These are phyloP conservation scores for Drosophila fuyamai DNA, from an alignment of 1,140 invertebrate species.

Conservation along the genomic window DNA sequence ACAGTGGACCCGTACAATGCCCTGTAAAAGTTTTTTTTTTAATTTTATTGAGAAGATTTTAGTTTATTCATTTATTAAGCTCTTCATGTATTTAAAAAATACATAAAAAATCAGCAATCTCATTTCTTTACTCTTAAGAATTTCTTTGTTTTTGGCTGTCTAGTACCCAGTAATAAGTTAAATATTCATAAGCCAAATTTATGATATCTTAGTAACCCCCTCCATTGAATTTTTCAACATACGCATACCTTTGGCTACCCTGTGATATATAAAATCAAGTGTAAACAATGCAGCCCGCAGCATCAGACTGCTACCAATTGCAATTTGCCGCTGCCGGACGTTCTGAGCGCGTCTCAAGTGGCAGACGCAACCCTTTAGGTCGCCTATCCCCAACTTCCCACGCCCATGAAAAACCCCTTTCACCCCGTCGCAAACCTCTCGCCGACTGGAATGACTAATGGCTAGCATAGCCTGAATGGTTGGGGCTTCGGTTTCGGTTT, in stretches of 20 bases:
- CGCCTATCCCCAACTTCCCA: constrained; percentile 15
- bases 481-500: constrained; percentile 30
- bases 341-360: constrained; percentile 70
- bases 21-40: neutral
- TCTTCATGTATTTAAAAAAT: too few relatives aligned
- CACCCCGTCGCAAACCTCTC: too few relatives aligned
- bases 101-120: too few relatives aligned
- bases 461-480: constrained; percentile 43
- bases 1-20: neutral
- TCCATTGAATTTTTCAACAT: neutral
- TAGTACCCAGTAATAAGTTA: too few relatives aligned
- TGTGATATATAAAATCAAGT: constrained; percentile 28
- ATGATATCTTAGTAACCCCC: too few relatives aligned
- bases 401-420: too few relatives aligned
- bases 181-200: too few relatives aligned
- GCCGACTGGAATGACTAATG: constrained; percentile 51
- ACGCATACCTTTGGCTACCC: neutral
- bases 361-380: constrained; percentile 48
- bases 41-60: neutral
- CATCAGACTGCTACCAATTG: constrained; percentile 66
- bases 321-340: constrained; percentile 68
- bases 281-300: constrained; percentile 62
- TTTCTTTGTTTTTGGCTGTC: too few relatives aligned
- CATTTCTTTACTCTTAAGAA: too few relatives aligned
- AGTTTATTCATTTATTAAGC: too few relatives aligned